Percentiles rank a stretch among this genome's conserved stretches.
phyloP scores from a whole-genome alignment of 2,113 vertebrate species.

The Pachyramphus minor region DNA sequence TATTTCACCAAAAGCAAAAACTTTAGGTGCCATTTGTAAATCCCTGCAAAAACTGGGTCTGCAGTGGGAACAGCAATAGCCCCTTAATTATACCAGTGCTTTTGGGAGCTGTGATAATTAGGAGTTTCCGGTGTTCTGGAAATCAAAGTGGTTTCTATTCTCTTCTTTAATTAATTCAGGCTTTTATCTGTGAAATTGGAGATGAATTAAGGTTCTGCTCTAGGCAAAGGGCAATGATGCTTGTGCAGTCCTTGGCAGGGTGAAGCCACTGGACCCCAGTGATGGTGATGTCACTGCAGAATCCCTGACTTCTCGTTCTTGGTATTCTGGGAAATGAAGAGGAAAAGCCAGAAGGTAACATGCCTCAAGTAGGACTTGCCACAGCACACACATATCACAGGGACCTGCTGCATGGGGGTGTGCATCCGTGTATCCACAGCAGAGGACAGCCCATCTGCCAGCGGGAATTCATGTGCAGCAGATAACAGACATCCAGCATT shows the following conservation, averaged over 20 bases:
- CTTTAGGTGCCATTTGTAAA: not conserved
- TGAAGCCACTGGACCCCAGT: not conserved
- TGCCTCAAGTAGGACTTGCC: rapidly evolving
- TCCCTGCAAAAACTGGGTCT: conserved; percentile 20
- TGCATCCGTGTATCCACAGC: rapidly evolving
- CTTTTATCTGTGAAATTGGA: conserved; percentile 51
- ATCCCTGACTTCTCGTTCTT: rapidly evolving
- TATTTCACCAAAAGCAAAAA: not conserved
- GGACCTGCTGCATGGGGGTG: not conserved
- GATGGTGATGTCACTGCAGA: not conserved
- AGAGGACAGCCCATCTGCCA: not conserved
- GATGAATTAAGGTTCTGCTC: conserved; percentile 33
- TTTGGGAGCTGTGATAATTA: conserved; percentile 46
- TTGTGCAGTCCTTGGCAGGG: not conserved
- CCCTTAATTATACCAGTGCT: conserved; percentile 28
- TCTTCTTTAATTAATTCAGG: conserved; percentile 64
- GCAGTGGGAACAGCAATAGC: not conserved
- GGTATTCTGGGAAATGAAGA: not conserved
- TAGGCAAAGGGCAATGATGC: not conserved
- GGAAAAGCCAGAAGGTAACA: not conserved
- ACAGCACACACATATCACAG: rapidly evolving
- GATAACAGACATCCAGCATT: not conserved
- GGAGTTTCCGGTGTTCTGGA: conserved; percentile 44
- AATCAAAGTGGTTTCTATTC: conserved; percentile 57
- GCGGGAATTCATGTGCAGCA: not conserved